Conservation (phyloP, 2,113 vertebrate genomes). For the Hepsetus odoe region DNA sequence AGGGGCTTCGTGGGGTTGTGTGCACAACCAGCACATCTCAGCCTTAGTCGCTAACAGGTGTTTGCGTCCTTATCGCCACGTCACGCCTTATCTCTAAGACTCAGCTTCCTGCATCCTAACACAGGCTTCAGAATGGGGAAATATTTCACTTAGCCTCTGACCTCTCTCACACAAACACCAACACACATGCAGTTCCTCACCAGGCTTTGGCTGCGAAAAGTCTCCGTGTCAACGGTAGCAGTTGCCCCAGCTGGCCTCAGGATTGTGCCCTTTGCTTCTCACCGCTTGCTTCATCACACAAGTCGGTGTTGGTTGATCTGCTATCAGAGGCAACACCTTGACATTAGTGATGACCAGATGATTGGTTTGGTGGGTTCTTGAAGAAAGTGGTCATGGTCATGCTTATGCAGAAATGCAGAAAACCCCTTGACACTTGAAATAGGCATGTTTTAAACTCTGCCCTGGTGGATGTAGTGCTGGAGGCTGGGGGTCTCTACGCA, state of each 20-base stretch:
- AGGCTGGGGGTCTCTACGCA: conserved; percentile 67
- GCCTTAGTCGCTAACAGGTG: conserved; percentile 71
- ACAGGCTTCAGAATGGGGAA: conserved; percentile 72
- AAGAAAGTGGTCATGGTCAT: not conserved
- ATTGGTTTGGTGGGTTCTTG: not conserved
- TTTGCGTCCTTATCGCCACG: conserved; percentile 73
- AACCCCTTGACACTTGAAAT: conserved; percentile 66
- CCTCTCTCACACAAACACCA: conserved; percentile 50
- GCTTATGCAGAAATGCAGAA: conserved; percentile 59
- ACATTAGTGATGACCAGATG: not conserved
- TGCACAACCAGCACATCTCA: conserved; percentile 45
- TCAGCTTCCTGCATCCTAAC: conserved; percentile 77
- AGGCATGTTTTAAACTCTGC: conserved; percentile 67
- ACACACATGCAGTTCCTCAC: conserved; percentile 13
- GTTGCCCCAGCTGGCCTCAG: conserved; percentile 49
- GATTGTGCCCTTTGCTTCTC: not conserved
- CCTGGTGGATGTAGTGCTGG: conserved; percentile 61
- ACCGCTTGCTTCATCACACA: not conserved
- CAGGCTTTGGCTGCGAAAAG: conserved; percentile 16
- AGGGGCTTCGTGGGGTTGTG: conserved; percentile 34
- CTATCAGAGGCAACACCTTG: not conserved
- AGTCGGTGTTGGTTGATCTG: not conserved
- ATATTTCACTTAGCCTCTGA: conserved; percentile 80
- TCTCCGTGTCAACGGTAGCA: conserved; percentile 51
- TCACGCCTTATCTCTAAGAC: conserved; percentile 75